Percentiles rank a stretch among this genome's conserved stretches.
Conservation (phyloP, 2,113 vertebrate genomes). For the Atrichornis clamosus region DNA sequence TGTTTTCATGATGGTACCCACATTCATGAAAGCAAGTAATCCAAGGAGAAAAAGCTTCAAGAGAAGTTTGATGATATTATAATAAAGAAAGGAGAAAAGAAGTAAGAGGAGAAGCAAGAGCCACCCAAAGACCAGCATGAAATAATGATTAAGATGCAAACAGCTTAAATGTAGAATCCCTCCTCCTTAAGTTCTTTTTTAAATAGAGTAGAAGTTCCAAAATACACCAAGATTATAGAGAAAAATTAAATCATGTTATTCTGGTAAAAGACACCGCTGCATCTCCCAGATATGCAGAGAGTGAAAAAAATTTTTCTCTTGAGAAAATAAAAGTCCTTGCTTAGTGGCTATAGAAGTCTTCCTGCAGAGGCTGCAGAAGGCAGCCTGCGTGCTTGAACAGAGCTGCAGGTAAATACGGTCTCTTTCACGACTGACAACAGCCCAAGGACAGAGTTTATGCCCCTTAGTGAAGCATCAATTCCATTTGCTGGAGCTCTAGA, state of each 20-base stretch:
- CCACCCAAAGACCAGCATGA: not conserved
- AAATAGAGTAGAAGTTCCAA: not conserved
- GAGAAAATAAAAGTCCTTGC: not conserved
- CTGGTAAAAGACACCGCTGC: not conserved
- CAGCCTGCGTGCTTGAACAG: not conserved
- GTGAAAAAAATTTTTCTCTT: rapidly evolving
- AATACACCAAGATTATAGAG: not conserved
- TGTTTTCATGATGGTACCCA: not conserved
- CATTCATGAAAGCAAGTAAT: not conserved
- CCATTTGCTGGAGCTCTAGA: not conserved
- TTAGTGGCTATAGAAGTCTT: not conserved
- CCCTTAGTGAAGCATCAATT: not conserved
- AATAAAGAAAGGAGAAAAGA: not conserved
- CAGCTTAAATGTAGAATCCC: not conserved
- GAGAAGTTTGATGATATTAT: not conserved
- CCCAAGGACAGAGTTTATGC: not conserved
- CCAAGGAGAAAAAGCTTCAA: not conserved
- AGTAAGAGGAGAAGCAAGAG: not conserved
- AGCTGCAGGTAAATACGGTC: not conserved
- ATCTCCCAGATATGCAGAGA: not conserved
- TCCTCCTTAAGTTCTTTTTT: not conserved
- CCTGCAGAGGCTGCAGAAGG: not conserved
- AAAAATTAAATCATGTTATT: not conserved
- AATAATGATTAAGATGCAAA: not conserved
- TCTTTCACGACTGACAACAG: not conserved